Percentiles rank a stretch among this genome's conserved stretches.
These are phyloP conservation scores for Sitophilus oryzae DNA, from an alignment of 1,140 invertebrate genomes.

Conservation along the genomic window DNA sequence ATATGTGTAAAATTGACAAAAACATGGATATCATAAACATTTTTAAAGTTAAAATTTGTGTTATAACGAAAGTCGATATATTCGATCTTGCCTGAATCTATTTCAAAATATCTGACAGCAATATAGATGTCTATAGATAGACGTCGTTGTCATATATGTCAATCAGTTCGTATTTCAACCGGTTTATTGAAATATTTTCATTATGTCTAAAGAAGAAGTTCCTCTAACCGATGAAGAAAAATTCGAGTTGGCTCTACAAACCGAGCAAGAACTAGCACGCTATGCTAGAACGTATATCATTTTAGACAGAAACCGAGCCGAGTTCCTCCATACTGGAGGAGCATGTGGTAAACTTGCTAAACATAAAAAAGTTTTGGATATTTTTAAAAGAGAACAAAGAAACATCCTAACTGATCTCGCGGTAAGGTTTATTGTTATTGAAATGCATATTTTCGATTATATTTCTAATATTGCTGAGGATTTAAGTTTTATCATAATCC, in stretches of 20 bases:
- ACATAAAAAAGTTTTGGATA: constrained; percentile 56
- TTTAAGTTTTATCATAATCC: background rate
- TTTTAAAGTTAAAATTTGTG: too few species aligned
- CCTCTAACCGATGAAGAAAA: constrained; percentile 48
- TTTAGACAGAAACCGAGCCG: constrained; percentile 35
- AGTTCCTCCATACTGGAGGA: constrained; percentile 46
- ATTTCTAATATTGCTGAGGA: background rate
- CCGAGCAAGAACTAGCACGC: constrained; percentile 59
- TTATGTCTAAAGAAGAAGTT: constrained; percentile 17
- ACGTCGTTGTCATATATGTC: too few species aligned
- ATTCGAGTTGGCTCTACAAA: constrained; percentile 60
- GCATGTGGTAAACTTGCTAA: constrained; percentile 57
- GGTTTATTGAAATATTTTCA: too few species aligned
- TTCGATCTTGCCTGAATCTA: too few species aligned
- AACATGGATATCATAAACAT: too few species aligned
- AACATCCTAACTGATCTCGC: constrained; percentile 57
- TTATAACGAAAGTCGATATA: too few species aligned
- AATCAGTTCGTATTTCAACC: too few species aligned
- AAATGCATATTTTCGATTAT: background rate
- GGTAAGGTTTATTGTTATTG: constrained; percentile 4
- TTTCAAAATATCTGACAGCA: too few species aligned
- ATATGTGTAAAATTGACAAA: too few species aligned
- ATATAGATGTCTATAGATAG: too few species aligned
- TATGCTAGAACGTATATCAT: constrained; percentile 53
- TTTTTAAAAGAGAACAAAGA: constrained; percentile 53